These are phyloP conservation scores for Labrus mixtus DNA, from an alignment of 2,113 vertebrate species.

Conservation along the genomic window DNA sequence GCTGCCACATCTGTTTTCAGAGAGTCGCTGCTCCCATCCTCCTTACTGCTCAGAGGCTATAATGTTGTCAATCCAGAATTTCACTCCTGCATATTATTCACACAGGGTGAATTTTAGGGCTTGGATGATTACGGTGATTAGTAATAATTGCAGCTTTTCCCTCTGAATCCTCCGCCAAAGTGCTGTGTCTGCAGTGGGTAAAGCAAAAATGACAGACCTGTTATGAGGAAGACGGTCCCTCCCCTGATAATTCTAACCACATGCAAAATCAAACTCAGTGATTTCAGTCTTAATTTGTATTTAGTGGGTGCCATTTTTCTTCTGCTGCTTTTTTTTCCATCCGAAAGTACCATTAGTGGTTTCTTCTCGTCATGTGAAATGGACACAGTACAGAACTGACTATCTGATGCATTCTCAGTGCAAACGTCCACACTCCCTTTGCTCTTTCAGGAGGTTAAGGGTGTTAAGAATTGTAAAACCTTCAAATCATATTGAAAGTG, in stretches of 20 bases:
- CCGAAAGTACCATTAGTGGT: slow-evolving; percentile 34
- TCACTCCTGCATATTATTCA: slow-evolving; percentile 20
- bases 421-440: slow-evolving; percentile 1
- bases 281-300: slow-evolving; percentile 54
- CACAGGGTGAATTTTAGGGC: slow-evolving; percentile 21
- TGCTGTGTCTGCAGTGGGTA: slow-evolving; percentile 21
- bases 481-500: too few relatives aligned
- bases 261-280: slow-evolving; percentile 42
- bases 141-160: slow-evolving; percentile 42
- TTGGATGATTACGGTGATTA: slow-evolving; percentile 55
- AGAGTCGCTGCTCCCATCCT: background rate
- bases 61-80: slow-evolving; percentile 29
- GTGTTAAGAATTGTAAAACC: background rate
- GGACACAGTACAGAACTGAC: background rate
- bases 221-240: slow-evolving; percentile 14
- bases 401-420: background rate
- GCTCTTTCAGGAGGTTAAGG: background rate
- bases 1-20: background rate
- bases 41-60: background rate
- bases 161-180: slow-evolving; percentile 31
- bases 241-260: slow-evolving; percentile 56
- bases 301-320: slow-evolving; percentile 26
- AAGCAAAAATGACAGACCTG: slow-evolving; percentile 28
- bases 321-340: slow-evolving; percentile 43
- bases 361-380: slow-evolving; percentile 17